Base-by-base conservation (phyloP, 2,888 invertebrate species). In the Venusia cambrica region DNA sequence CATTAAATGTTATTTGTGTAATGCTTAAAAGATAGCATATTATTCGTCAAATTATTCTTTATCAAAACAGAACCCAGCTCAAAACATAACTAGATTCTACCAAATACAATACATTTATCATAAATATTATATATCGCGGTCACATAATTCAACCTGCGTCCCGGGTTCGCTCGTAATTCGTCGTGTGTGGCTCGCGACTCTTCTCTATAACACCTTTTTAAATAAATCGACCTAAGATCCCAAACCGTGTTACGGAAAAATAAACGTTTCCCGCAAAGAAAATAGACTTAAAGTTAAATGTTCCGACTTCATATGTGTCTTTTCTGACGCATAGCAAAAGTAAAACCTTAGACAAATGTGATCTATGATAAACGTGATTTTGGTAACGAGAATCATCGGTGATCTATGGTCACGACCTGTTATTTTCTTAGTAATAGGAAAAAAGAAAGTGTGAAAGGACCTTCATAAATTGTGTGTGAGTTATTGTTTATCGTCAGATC, bases 361-460 rank as follows among this genome's bases (percentile, higher is more conserved):
- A 84, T 84, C 76, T 81, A 84, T 81, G 84, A 84, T 81, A 78
- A 80, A 78, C 80, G 77, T 79, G 84, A 81, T 83, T 85, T 84
- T 57, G 73, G 84, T 84, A 85, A 85, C 85, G 74, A 84, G 84
- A 64, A 62, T 57, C 61, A 48, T 57, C 68, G 62, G 63, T 80
- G 85, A 85, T 80, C 67, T 67, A 85, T 76, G 66, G 49, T 57
- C 65, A 59, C 62, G 73, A 71, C 51, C 70, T 74, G 63, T 74
- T 75, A 74, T 79, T 77, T 80, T 79, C 73, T 63, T 65, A 54
- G 51, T 57, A 63, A 61, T 63, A 63, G 69, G 70, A 73, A 78
- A 77, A 63, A 61, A 36, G 47, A 63, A 74, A 78, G 75, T 73
- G 75, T 75, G 73, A 74, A 57, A 64, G 54, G 62, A 48, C 61